These are phyloP conservation scores for Brachypteracias leptosomus DNA, from an alignment of 2,113 vertebrate species.

Conservation along the genomic window DNA sequence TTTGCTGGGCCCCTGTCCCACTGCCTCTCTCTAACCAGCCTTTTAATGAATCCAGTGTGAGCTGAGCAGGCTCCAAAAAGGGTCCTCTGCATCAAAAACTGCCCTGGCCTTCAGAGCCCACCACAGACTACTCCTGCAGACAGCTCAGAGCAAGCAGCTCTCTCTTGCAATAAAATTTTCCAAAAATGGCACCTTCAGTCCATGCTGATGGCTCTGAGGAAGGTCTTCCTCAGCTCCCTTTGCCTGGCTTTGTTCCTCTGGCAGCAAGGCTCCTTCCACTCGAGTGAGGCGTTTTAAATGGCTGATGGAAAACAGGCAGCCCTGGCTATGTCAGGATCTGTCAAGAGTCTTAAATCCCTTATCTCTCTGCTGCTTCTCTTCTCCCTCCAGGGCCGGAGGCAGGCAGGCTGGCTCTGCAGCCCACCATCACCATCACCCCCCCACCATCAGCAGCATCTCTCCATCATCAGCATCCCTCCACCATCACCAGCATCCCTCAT, in stretches of 20 bases:
- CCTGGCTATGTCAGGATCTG: background rate
- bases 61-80: background rate
- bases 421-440: background rate
- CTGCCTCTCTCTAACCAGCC: background rate
- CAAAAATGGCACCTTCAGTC: background rate
- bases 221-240: background rate
- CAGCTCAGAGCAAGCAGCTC: background rate
- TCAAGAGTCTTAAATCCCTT: slow-evolving; percentile 4
- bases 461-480: too few species aligned
- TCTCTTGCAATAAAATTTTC: background rate
- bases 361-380: background rate
- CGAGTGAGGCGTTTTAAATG: background rate
- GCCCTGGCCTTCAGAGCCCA: background rate
- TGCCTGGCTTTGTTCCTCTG: background rate
- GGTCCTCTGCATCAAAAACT: background rate
- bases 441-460: too few species aligned
- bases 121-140: background rate
- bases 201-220: background rate
- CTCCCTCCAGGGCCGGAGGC: background rate
- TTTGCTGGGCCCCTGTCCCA: background rate
- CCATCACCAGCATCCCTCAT: too few species aligned
- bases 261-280: background rate
- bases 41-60: background rate
- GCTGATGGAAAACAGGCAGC: slow-evolving; percentile 47
- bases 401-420: background rate